phyloP scores from a whole-genome alignment of 2,888 invertebrate species.

The Cephus rjabovi region DNA sequence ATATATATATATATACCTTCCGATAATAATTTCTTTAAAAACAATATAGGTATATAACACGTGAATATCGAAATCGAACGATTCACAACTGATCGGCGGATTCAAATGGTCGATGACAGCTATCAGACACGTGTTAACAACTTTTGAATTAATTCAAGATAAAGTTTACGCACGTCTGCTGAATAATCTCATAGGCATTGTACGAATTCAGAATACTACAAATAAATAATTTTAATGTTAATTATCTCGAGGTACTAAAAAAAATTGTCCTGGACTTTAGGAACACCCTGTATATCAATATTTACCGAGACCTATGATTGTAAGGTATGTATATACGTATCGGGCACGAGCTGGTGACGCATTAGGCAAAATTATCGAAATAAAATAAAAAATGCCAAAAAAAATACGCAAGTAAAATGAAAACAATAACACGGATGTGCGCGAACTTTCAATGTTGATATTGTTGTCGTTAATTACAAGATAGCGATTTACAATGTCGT shows the following conservation, averaged over 20 bases:
- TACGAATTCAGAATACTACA: neutral
- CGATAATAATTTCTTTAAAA: too few species aligned
- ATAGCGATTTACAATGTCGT: neutral
- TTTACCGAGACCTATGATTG: neutral
- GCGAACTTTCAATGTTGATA: neutral
- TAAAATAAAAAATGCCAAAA: neutral
- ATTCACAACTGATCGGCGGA: neutral
- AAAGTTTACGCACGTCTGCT: neutral
- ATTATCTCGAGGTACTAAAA: neutral
- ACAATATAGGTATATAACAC: too few species aligned
- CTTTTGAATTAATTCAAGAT: neutral
- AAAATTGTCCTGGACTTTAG: neutral
- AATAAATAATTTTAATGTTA: neutral
- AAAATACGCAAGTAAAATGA: neutral
- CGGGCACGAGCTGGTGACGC: neutral
- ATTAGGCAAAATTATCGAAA: neutral
- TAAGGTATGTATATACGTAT: neutral
- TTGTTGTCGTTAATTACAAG: neutral
- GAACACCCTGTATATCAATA: neutral
- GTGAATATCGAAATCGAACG: neutral
- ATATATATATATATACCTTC: too few species aligned
- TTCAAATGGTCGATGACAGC: neutral
- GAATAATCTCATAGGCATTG: too few species aligned
- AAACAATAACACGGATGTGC: neutral
- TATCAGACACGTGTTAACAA: neutral